A percentile compares a stretch with the other conserved stretches of the same genome.
Evolutionary conservation across 1,140 invertebrate genomes (phyloP).

Genomic region (Diachasmimorpha longicaudata): DNA sequence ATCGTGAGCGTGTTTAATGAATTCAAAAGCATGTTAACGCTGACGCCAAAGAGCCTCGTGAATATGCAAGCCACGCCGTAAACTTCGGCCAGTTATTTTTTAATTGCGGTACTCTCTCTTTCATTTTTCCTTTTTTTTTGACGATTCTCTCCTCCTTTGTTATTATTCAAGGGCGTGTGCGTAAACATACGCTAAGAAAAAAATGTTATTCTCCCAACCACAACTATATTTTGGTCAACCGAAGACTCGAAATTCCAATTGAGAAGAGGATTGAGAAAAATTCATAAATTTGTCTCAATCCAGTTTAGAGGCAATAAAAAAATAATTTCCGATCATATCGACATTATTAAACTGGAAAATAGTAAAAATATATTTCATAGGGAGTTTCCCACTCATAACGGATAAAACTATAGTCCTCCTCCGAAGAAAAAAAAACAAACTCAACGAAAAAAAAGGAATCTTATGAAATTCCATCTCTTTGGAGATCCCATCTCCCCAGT

Average conservation of each 20-base stretch:
- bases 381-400: too few species aligned
- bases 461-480: constrained; percentile 5
- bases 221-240: too few species aligned
- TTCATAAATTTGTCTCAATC: too few species aligned
- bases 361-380: too few species aligned
- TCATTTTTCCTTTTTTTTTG: constrained; percentile 1
- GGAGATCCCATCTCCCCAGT: background rate
- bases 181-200: too few species aligned
- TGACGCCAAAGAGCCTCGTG: constrained; percentile 35
- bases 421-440: background rate
- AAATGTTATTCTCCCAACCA: too few species aligned
- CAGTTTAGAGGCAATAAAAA: too few species aligned
- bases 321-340: too few species aligned
- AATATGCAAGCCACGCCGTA: constrained; percentile 36
- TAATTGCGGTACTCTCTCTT: constrained; percentile 33
- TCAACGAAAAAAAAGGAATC: background rate
- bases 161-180: too few species aligned
- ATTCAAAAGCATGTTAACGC: constrained; percentile 41
- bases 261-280: too few species aligned
- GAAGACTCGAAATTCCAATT: background rate
- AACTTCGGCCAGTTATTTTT: constrained; percentile 39
- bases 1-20: constrained; percentile 37
- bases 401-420: background rate
- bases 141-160: background rate
- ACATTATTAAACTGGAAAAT: too few species aligned